Conservation (phyloP, 2,888 invertebrate species). For the Eupithecia abbreviata region DNA sequence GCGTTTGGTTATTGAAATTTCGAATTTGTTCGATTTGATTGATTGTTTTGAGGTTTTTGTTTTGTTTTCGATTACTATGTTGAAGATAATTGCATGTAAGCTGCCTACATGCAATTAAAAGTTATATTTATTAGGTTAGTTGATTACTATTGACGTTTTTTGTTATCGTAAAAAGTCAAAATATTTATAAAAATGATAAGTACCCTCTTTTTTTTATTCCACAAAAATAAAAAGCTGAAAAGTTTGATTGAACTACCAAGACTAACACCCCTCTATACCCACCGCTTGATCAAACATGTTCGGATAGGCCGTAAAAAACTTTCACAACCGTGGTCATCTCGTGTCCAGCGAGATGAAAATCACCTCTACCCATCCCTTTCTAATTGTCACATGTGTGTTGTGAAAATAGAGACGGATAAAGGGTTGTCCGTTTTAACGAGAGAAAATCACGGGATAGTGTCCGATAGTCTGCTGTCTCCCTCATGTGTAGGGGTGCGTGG, state of each 20-base stretch:
- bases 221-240: not conserved
- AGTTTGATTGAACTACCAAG: not conserved
- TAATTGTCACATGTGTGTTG: constrained; percentile 57
- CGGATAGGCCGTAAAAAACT: constrained; percentile 70
- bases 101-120: too few species aligned
- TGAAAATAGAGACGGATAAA: constrained; percentile 77
- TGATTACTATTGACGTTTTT: not conserved
- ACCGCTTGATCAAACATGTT: constrained; percentile 65
- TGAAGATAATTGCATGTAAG: not conserved
- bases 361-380: constrained; percentile 64
- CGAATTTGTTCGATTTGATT: constrained; percentile 63
- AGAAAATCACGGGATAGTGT: constrained; percentile 70
- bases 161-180: too few species aligned
- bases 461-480: constrained; percentile 75
- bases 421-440: constrained; percentile 77
- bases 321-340: constrained; percentile 66
- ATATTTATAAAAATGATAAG: not conserved
- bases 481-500: constrained; percentile 77
- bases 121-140: not conserved
- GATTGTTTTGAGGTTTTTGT: constrained; percentile 62
- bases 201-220: too few species aligned
- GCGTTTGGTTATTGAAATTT: constrained; percentile 78
- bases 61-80: constrained; percentile 20
- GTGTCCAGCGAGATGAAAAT: constrained; percentile 67
- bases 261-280: constrained; percentile 42